Conservation (phyloP, 2,888 invertebrate species). For the Ganaspis brasiliensis region DNA sequence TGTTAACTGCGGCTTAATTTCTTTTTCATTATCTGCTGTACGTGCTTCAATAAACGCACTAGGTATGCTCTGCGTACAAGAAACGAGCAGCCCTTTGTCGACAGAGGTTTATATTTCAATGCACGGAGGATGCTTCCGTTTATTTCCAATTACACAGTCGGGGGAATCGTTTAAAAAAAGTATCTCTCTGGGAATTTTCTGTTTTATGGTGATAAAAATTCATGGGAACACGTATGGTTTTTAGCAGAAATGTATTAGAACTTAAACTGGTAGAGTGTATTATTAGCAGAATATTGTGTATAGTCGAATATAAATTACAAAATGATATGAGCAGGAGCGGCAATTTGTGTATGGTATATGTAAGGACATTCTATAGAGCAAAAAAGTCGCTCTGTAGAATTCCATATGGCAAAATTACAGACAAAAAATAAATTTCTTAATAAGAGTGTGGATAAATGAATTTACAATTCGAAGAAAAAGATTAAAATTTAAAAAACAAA, state of each 20-base stretch:
- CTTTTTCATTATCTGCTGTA: conserved; percentile 39
- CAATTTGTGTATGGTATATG: too few species aligned
- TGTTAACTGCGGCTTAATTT: conserved; percentile 39
- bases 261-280: neutral
- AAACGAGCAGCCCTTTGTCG: conserved; percentile 22
- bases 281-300: too few species aligned
- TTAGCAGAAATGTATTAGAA: neutral
- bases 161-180: neutral
- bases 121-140: conserved; percentile 20
- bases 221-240: neutral
- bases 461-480: too few species aligned
- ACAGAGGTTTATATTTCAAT: conserved; percentile 30
- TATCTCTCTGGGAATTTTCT: conserved; percentile 16
- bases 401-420: too few species aligned
- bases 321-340: too few species aligned
- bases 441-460: too few species aligned
- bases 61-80: neutral
- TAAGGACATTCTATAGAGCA: too few species aligned
- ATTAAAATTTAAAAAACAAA: too few species aligned
- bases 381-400: too few species aligned
- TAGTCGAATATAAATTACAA: too few species aligned
- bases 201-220: neutral
- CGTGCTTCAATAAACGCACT: conserved; percentile 38
- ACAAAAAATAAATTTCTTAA: too few species aligned
- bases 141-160: conserved; percentile 3